Evolutionary conservation across 1,140 invertebrate genomes (phyloP).

Genomic region (Drosophila auraria): DNA sequence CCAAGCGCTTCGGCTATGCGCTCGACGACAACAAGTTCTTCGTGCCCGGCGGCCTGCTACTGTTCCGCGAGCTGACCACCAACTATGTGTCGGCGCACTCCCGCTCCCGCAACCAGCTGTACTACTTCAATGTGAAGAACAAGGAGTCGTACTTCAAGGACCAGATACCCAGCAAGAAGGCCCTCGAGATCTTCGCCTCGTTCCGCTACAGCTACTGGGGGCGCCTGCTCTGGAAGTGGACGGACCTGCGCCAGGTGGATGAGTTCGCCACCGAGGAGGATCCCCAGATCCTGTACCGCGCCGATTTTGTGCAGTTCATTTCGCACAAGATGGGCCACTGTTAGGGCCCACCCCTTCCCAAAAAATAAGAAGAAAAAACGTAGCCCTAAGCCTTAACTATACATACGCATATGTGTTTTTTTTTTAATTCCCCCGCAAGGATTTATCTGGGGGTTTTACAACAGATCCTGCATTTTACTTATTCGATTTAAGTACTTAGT

Average conservation of each 20-base stretch:
- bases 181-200: constrained; percentile 64
- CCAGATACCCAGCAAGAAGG: constrained; percentile 47
- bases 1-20: constrained; percentile 51
- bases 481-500: constrained; percentile 26
- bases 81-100: constrained; percentile 61
- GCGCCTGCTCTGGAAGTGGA: constrained; percentile 82
- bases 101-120: constrained; percentile 51
- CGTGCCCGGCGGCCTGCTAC: constrained; percentile 76
- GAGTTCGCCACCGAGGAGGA: constrained; percentile 61
- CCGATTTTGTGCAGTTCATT: constrained; percentile 66
- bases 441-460: constrained; percentile 20
- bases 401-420: constrained; percentile 16
- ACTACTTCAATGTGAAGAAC: constrained; percentile 65
- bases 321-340: constrained; percentile 27
- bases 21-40: constrained; percentile 72
- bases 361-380: constrained; percentile 41
- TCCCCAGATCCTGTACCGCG: constrained; percentile 65
- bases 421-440: constrained; percentile 52
- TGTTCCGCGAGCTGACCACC: constrained; percentile 62
- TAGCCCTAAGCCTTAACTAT: constrained; percentile 39
- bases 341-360: constrained; percentile 26
- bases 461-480: constrained; percentile 33
- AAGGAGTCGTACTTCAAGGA: constrained; percentile 57
- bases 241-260: constrained; percentile 73
- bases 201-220: constrained; percentile 65